phyloP scores from a whole-genome alignment of 2,113 vertebrate genomes.

The Notiomystis cincta region DNA sequence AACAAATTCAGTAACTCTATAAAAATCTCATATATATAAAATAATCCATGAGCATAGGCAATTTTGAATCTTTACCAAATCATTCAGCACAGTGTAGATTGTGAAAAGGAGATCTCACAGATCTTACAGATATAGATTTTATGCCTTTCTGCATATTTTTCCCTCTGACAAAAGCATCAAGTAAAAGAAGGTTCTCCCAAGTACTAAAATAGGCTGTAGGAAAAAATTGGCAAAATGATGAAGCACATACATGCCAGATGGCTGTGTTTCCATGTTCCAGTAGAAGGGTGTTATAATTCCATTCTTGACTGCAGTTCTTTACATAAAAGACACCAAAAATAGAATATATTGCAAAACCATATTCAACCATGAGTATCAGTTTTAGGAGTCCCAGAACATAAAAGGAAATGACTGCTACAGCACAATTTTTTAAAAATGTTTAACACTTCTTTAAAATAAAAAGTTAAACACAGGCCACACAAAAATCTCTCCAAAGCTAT shows the following conservation, averaged over 20 bases:
- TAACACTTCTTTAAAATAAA: background rate
- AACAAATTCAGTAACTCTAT: background rate
- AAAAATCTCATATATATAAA: background rate
- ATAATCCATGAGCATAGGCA: background rate
- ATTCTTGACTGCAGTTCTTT: constrained; percentile 8
- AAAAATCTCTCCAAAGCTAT: background rate
- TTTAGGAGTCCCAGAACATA: background rate
- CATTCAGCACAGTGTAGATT: background rate
- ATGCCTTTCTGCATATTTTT: background rate
- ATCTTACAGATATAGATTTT: background rate
- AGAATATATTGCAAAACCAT: background rate
- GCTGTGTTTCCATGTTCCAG: background rate
- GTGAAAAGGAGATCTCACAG: background rate
- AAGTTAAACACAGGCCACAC: background rate
- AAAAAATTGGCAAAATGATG: constrained; percentile 15
- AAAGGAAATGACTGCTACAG: background rate
- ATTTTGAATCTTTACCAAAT: background rate
- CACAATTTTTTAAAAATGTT: background rate
- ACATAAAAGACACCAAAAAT: constrained; percentile 13
- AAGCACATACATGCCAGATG: background rate
- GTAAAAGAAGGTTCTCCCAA: constrained; percentile 2
- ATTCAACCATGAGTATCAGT: background rate
- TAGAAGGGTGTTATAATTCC: background rate
- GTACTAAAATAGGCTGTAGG: background rate
- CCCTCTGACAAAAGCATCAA: background rate